phyloP scores from a whole-genome alignment of 2,888 invertebrate species.

The Drosophila putrida region DNA sequence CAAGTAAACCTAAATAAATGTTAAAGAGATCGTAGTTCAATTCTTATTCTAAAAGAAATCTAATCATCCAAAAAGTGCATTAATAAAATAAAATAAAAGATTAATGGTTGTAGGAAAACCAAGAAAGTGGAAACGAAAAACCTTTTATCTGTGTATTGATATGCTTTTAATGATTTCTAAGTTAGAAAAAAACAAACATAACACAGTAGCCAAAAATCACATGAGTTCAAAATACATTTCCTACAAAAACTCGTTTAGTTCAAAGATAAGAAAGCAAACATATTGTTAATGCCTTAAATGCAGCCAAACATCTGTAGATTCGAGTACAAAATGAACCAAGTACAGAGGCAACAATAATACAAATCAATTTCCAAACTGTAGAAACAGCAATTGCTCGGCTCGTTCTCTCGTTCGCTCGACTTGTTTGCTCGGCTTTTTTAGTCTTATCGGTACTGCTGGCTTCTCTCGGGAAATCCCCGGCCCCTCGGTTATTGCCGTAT shows the following conservation, averaged over 20 bases:
- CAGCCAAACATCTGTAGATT: constrained; percentile 1
- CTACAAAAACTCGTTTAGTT: constrained; percentile 1
- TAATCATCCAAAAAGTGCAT: no score
- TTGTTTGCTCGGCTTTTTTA: background rate
- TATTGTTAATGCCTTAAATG: background rate
- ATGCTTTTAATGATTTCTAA: background rate
- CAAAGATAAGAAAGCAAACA: constrained; percentile 5
- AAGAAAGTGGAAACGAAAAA: no score
- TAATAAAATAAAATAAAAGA: background rate
- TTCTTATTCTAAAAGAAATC: no score
- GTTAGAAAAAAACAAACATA: background rate
- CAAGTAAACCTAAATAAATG: no score
- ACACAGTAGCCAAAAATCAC: constrained; percentile 13
- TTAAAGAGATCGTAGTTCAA: no score
- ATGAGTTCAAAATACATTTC: constrained; percentile 7
- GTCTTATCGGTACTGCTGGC: constrained; percentile 33
- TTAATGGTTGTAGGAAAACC: no score
- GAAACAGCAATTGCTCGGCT: background rate
- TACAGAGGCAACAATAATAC: background rate
- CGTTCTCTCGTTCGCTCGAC: background rate
- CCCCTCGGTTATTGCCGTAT: background rate
- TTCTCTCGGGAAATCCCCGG: background rate
- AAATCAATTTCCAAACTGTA: constrained; percentile 30
- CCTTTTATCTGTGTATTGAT: background rate
- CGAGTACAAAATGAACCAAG: background rate